Percentiles rank a stretch among this genome's conserved stretches.
Evolutionary conservation across 2,888 invertebrate genomes (phyloP).

Genomic region (Polydrusus pterygomalis): DNA sequence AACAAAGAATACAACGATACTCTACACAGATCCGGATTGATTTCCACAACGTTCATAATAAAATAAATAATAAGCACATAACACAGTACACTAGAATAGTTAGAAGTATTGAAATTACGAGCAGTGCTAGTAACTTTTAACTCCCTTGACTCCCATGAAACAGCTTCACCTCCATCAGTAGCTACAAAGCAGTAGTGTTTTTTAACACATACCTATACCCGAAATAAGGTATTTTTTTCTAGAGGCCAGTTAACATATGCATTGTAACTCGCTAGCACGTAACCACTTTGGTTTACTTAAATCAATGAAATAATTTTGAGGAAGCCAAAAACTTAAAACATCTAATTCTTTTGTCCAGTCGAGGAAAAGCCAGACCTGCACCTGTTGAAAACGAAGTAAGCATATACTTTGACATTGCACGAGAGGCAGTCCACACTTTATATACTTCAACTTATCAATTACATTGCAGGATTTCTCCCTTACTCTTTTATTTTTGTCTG

Average conservation of each 20-base stretch:
- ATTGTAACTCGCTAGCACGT: too few relatives aligned
- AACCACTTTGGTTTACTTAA: neutral
- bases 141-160: too few relatives aligned
- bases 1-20: constrained; percentile 1
- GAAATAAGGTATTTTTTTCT: too few relatives aligned
- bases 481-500: constrained; percentile 42
- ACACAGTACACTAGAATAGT: too few relatives aligned
- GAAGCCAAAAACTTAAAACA: neutral
- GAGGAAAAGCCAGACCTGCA: neutral
- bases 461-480: constrained; percentile 21
- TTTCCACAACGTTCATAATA: neutral
- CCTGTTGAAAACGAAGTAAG: constrained; percentile 2
- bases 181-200: too few relatives aligned
- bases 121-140: too few relatives aligned
- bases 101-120: too few relatives aligned
- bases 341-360: neutral
- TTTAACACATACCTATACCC: too few relatives aligned
- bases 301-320: neutral
- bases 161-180: too few relatives aligned
- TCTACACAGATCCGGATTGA: constrained; percentile 2
- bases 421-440: constrained; percentile 17
- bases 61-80: too few relatives aligned
- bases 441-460: constrained; percentile 49
- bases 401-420: constrained; percentile 8
- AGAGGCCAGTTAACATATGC: too few relatives aligned